phyloP scores from a whole-genome alignment of 2,888 invertebrate species.

The Lasioglossum lativentre region DNA sequence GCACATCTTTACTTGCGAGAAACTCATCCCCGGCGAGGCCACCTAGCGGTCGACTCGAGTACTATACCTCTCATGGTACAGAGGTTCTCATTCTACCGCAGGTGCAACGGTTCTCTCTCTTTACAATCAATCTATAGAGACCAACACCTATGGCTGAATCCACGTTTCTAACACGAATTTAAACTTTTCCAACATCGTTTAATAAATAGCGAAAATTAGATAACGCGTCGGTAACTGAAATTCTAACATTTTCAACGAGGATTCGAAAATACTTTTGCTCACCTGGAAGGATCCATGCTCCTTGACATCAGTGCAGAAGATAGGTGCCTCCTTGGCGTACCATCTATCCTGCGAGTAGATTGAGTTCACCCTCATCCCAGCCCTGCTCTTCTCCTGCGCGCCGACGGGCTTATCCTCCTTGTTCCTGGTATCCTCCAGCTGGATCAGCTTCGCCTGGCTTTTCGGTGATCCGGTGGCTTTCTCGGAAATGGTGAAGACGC shows the following conservation, averaged over 20 bases:
- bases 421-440: conserved; percentile 70
- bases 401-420: conserved; percentile 75
- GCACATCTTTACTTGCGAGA: conserved; percentile 50
- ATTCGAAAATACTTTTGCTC: conserved; percentile 34
- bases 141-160: not conserved
- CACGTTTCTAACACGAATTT: not conserved
- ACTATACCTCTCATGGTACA: too few species aligned
- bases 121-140: not conserved
- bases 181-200: not conserved
- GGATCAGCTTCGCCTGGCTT: conserved; percentile 58
- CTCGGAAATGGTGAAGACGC: conserved; percentile 72
- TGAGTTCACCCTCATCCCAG: conserved; percentile 82
- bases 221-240: too few species aligned
- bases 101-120: not conserved
- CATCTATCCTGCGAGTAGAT: conserved; percentile 83
- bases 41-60: conserved; percentile 9
- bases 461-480: conserved; percentile 51
- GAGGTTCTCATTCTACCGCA: not conserved
- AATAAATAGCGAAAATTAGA: too few species aligned
- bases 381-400: conserved; percentile 69
- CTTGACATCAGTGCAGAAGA: conserved; percentile 78
- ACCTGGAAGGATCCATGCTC: conserved; percentile 81
- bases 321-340: conserved; percentile 77
- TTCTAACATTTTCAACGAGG: too few species aligned
- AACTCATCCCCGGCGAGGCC: not conserved